Base-by-base conservation (phyloP, 2,113 vertebrate species). In the Nansenia antarctica region DNA sequence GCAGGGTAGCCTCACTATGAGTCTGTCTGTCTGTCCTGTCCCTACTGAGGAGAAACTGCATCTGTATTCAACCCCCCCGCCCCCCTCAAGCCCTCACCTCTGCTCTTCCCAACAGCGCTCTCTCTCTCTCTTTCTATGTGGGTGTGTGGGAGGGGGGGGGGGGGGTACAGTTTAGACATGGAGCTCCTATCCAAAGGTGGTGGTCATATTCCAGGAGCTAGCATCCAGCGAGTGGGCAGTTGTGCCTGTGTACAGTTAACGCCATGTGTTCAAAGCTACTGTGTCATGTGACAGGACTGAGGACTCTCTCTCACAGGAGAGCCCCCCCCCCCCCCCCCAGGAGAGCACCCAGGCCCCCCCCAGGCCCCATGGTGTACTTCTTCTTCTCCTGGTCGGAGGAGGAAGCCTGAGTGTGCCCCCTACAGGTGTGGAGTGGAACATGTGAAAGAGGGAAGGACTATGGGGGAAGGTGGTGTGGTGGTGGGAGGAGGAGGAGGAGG, bases 401-500 rank as follows among this genome's bases (percentile, higher is more conserved):
- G 15, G 45, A n/a, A 22, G 45, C n/a, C 45, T 2, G 45, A 20
- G 45, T 6, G 6, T 49, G 20, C 45, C 7, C 6, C 18, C 45
- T n/a, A 49, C n/a, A 8, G 49, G 30, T 22, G 20, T 20, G 27
- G 37, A 34, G 4, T 35, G 45, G 30, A 31, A 20, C 54, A 45
- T 34, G 34, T 27, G 15, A 27, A 15, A 6, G 9, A 14, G 22
- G 34, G 29, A 54, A n/a, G 45, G 15, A 49, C 9, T 14, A 18
- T 58, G 55, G 24, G 24, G 8, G 31, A 30, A 27, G 69, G 69
- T 55, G 47, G 58, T 37, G 35, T 35, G 53, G 47, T 31, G 65
- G 26, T 39, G 61, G 62, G 35, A 11, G 49, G 54, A 27, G 58
- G 24, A 42, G 15, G 61, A 62, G 67, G 37, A 66, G 67, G 74